These are phyloP conservation scores for Bryconaethiops microstoma DNA, from an alignment of 2,797 vertebrate genomes.

Conservation along the genomic window DNA sequence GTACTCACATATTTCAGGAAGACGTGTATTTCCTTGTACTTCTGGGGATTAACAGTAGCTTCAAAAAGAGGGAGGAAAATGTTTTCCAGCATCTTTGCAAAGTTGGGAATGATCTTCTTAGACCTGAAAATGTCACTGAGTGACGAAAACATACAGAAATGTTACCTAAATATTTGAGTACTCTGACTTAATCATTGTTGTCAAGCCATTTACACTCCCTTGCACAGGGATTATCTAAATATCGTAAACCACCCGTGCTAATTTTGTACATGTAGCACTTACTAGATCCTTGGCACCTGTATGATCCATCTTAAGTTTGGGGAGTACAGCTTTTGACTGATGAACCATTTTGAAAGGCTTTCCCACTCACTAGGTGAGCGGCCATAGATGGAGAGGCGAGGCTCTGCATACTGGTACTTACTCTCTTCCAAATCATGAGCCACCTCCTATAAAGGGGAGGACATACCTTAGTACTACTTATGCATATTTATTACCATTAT, in stretches of 20 bases:
- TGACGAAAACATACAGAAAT: constrained; percentile 48
- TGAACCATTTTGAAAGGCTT: constrained; percentile 90
- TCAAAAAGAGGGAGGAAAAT: constrained; percentile 93
- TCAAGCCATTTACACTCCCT: background rate
- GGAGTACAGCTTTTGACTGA: constrained; percentile 92
- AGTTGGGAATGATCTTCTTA: constrained; percentile 87
- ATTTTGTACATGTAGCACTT: constrained; percentile 65
- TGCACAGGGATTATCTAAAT: no score
- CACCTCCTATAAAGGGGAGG: constrained; percentile 82
- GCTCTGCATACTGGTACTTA: constrained; percentile 95
- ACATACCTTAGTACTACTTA: background rate
- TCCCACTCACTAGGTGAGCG: constrained; percentile 87
- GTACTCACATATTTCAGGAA: constrained; percentile 94
- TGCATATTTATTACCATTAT: background rate
- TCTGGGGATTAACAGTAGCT: constrained; percentile 91
- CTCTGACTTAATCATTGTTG: background rate
- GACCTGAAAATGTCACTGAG: constrained; percentile 93
- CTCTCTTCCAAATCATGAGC: constrained; percentile 90
- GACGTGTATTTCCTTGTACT: constrained; percentile 85
- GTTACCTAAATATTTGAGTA: background rate
- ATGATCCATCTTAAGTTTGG: constrained; percentile 97
- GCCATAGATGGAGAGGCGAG: constrained; percentile 95
- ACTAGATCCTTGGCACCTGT: constrained; percentile 97
- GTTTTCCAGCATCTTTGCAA: constrained; percentile 94
- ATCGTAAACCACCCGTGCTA: background rate